Percentiles rank a stretch among this genome's conserved stretches.
These are phyloP conservation scores for Atopsyche davidsoni DNA, from an alignment of 1,140 invertebrate species.

Conservation along the genomic window DNA sequence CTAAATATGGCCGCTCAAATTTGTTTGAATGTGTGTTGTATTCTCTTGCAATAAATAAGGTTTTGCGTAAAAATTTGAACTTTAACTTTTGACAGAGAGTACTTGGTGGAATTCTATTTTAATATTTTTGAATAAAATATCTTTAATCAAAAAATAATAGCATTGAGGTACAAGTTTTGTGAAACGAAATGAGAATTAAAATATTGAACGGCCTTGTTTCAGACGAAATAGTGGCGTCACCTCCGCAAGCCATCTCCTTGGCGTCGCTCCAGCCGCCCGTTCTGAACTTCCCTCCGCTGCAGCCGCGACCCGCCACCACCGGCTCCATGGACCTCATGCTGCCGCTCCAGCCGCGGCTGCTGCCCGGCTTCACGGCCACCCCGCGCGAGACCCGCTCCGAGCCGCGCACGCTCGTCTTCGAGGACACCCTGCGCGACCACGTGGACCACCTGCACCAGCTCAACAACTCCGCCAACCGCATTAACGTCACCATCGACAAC, in stretches of 20 bases:
- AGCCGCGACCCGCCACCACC: slow-evolving; percentile 60
- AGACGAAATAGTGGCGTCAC: slow-evolving; percentile 45
- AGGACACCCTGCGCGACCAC: slow-evolving; percentile 21
- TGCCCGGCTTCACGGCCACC: slow-evolving; percentile 39
- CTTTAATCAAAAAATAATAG: too few species aligned
- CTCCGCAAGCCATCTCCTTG: slow-evolving; percentile 45
- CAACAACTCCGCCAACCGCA: slow-evolving; percentile 9
- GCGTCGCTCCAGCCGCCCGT: slow-evolving; percentile 45
- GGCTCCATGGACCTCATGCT: slow-evolving; percentile 57
- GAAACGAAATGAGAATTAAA: too few species aligned
- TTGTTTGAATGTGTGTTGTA: too few species aligned
- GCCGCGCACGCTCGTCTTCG: slow-evolving; percentile 21
- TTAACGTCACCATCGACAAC: slow-evolving; percentile 1
- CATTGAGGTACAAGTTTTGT: too few species aligned
- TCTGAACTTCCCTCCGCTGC: slow-evolving; percentile 49
- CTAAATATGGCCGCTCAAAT: too few species aligned
- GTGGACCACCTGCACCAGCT: slow-evolving; percentile 24
- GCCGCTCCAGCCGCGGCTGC: slow-evolving; percentile 57
- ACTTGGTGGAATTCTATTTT: too few species aligned
- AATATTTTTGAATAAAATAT: too few species aligned
- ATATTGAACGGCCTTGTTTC: slow-evolving; percentile 35
- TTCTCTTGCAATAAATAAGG: too few species aligned
- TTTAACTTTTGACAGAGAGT: too few species aligned
- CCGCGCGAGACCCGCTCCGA: slow-evolving; percentile 23
- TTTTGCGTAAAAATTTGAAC: too few species aligned